Evolutionary conservation across 2,888 invertebrate genomes (phyloP).

Genomic region (Psylliodes chrysocephalus): DNA sequence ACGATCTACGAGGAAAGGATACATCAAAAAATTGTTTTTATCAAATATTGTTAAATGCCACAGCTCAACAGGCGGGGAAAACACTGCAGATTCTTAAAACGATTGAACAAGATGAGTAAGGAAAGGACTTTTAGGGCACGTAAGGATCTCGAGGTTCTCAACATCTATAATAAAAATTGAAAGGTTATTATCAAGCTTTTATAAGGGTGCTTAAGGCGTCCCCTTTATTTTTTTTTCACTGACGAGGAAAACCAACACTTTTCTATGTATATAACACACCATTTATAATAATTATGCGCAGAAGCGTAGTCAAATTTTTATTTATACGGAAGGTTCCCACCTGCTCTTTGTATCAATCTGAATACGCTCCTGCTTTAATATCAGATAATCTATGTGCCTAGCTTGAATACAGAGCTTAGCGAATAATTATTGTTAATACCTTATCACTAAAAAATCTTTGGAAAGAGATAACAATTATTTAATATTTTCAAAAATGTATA

Average conservation of each 20-base stretch:
- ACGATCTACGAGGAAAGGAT: constrained; percentile 46
- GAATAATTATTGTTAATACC: constrained; percentile 58
- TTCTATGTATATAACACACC: constrained; percentile 46
- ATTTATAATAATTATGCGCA: constrained; percentile 33
- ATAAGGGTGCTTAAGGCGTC: constrained; percentile 45
- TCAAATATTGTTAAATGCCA: constrained; percentile 61
- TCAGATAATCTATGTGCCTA: constrained; percentile 54
- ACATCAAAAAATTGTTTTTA: constrained; percentile 61
- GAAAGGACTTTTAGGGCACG: constrained; percentile 26
- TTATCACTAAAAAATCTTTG: constrained; percentile 65
- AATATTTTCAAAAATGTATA: constrained; percentile 64
- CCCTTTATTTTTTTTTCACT: constrained; percentile 34
- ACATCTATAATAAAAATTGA: constrained; percentile 58
- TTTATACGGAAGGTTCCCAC: background rate
- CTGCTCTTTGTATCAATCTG: background rate
- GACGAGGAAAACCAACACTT: constrained; percentile 48
- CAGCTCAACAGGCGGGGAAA: constrained; percentile 62
- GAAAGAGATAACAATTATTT: constrained; percentile 65
- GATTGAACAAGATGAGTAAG: constrained; percentile 39
- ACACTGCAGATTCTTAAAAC: constrained; percentile 57
- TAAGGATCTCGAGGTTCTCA: constrained; percentile 56
- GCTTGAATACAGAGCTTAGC: constrained; percentile 60
- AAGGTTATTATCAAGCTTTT: constrained; percentile 53
- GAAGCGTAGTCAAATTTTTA: background rate
- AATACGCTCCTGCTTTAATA: constrained; percentile 32